A percentile compares a stretch with the other conserved stretches of the same genome.
Evolutionary conservation across 1,140 invertebrate genomes (phyloP).

Genomic region (Zaprionus camerounensis): DNA sequence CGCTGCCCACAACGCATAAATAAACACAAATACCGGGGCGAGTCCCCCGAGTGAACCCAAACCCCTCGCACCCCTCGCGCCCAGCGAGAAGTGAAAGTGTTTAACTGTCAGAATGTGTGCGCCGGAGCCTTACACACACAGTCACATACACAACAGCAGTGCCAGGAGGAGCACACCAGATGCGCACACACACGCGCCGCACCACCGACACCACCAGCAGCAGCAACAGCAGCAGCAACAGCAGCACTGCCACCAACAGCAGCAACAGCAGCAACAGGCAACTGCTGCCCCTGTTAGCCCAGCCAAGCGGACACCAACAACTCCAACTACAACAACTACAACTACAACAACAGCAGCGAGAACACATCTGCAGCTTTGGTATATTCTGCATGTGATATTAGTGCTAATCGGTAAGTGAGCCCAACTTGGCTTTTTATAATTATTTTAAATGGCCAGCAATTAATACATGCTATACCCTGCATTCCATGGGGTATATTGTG

Average conservation of each 20-base stretch:
- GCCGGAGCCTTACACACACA: slow-evolving; percentile 49
- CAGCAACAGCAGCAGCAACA: slow-evolving; percentile 39
- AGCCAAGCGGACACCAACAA: slow-evolving; percentile 31
- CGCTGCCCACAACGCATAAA: slow-evolving; percentile 32
- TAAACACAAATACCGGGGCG: slow-evolving; percentile 27
- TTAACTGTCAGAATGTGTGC: slow-evolving; percentile 61
- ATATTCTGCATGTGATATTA: slow-evolving; percentile 82
- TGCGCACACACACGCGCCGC: slow-evolving; percentile 7
- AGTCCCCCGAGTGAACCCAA: background rate
- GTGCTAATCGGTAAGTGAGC: slow-evolving; percentile 77
- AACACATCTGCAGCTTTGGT: slow-evolving; percentile 71
- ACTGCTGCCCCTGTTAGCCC: slow-evolving; percentile 6
- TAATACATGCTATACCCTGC: slow-evolving; percentile 39
- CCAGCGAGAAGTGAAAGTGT: slow-evolving; percentile 46
- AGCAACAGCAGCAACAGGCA: slow-evolving; percentile 46
- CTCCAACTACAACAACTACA: slow-evolving; percentile 39
- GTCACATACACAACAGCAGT: slow-evolving; percentile 7
- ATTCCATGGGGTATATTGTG: too few relatives aligned
- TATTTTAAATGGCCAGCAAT: slow-evolving; percentile 64
- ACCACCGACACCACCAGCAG: slow-evolving; percentile 49
- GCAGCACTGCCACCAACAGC: slow-evolving; percentile 49
- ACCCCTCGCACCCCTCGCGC: background rate
- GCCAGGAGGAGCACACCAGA: slow-evolving; percentile 30
- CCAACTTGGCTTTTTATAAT: slow-evolving; percentile 31
- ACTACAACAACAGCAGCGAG: slow-evolving; percentile 34